Percentiles rank a stretch among this genome's conserved stretches.
Conservation (phyloP, 1,140 invertebrate genomes). For the Metaphire vulgaris region DNA sequence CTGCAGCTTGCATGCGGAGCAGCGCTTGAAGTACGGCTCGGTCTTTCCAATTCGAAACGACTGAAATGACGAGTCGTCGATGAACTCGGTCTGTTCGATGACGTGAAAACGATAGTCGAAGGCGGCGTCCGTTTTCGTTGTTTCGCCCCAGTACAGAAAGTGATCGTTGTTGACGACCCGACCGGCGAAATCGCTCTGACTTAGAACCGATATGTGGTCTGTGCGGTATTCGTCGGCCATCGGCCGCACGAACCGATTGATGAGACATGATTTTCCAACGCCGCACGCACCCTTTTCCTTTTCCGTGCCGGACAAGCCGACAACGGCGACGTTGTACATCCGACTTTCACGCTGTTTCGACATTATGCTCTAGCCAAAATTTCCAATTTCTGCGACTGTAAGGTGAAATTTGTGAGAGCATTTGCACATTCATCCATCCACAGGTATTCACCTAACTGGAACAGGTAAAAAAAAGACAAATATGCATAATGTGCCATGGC, state of each 20-base stretch:
- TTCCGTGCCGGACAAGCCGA: conserved; percentile 85
- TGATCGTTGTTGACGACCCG: conserved; percentile 98
- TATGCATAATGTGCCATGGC: too few species aligned
- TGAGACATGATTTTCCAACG: conserved; percentile 93
- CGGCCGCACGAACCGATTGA: conserved; percentile 90
- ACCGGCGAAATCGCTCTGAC: conserved; percentile 89
- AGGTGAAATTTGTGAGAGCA: too few species aligned
- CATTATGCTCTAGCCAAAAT: too few species aligned
- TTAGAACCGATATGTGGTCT: conserved; percentile 92
- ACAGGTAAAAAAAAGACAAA: too few species aligned
- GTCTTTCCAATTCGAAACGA: conserved; percentile 94
- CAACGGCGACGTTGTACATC: conserved; percentile 71
- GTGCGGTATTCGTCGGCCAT: conserved; percentile 92
- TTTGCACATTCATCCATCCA: too few species aligned
- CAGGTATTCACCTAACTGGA: too few species aligned
- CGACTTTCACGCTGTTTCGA: too few species aligned
- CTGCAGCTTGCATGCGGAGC: conserved; percentile 79
- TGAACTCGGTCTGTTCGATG: conserved; percentile 96
- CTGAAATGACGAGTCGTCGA: conserved; percentile 96
- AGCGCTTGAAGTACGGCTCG: conserved; percentile 88
- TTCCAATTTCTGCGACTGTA: too few species aligned
- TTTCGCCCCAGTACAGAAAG: conserved; percentile 96
- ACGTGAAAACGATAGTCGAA: conserved; percentile 87
- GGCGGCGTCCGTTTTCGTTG: conserved; percentile 75
- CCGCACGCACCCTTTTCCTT: conserved; percentile 90